Conservation (phyloP, 2,888 invertebrate genomes). For the Lasioglossum figueresi region DNA sequence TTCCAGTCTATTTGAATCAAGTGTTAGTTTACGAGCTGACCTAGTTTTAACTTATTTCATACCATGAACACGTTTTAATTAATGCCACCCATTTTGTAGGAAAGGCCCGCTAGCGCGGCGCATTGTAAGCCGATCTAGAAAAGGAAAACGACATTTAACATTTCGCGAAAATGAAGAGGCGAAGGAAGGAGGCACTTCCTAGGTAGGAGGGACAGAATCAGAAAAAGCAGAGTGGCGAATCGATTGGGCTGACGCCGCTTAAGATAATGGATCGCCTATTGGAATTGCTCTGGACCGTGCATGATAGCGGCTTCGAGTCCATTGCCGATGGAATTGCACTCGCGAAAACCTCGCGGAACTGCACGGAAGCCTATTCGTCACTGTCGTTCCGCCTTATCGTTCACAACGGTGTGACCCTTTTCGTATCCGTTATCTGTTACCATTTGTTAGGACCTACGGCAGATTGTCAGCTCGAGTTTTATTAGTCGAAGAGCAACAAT, state of each 20-base stretch:
- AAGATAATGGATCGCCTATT: slow-evolving; percentile 73
- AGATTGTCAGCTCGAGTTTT: slow-evolving; percentile 64
- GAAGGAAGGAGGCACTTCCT: slow-evolving; percentile 4
- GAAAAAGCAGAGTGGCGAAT: slow-evolving; percentile 58
- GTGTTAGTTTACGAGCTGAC: too few species aligned
- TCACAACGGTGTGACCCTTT: slow-evolving; percentile 66
- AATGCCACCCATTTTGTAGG: too few species aligned
- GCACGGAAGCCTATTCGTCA: slow-evolving; percentile 68
- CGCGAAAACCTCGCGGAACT: slow-evolving; percentile 55
- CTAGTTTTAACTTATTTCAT: too few species aligned
- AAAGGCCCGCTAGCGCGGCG: background rate
- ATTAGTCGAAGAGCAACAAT: slow-evolving; percentile 50
- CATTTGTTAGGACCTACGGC: slow-evolving; percentile 60
- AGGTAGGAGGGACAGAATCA: slow-evolving; percentile 29
- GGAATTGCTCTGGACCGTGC: slow-evolving; percentile 68
- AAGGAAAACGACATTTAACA: background rate
- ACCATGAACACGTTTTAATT: too few species aligned
- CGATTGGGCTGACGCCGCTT: slow-evolving; percentile 67
- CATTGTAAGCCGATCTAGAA: slow-evolving; percentile 16
- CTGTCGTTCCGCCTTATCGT: slow-evolving; percentile 71
- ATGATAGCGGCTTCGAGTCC: slow-evolving; percentile 68
- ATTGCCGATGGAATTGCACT: slow-evolving; percentile 66
- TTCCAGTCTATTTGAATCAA: too few species aligned
- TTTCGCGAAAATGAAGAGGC: slow-evolving; percentile 11
- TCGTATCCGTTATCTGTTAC: slow-evolving; percentile 65